phyloP scores from a whole-genome alignment of 2,113 vertebrate species.

The Acanthisitta chloris region DNA sequence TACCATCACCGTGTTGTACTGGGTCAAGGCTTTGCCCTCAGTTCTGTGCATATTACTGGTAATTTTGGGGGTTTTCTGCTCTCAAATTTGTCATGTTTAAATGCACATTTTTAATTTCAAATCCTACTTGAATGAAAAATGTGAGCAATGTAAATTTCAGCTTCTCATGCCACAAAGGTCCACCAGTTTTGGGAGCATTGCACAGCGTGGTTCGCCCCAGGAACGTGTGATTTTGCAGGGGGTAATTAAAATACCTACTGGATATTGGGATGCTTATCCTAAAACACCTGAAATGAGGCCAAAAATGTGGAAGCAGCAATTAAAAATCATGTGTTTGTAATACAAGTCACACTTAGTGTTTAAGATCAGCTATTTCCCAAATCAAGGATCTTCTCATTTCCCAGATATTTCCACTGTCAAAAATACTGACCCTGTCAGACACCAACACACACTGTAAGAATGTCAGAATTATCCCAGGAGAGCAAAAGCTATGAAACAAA shows the following conservation, averaged over 20 bases:
- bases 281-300: neutral
- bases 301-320: neutral
- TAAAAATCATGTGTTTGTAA: neutral
- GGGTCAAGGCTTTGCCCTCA: neutral
- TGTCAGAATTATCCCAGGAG: neutral
- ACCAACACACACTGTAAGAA: neutral
- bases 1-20: neutral
- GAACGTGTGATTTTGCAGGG: neutral
- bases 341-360: neutral
- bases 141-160: neutral
- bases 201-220: neutral
- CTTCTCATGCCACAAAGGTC: neutral
- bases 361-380: neutral
- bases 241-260: neutral
- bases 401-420: neutral
- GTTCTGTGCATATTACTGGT: neutral
- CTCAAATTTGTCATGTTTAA: neutral
- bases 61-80: neutral
- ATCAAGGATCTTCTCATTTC: neutral
- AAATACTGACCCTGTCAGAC: neutral
- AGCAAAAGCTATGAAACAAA: slow-evolving; percentile 2
- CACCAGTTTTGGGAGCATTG: neutral
- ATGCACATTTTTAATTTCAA: neutral
- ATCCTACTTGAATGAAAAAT: neutral
- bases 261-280: neutral